Percentiles rank a stretch among this genome's conserved stretches.
Conservation (phyloP, 1,140 invertebrate species). For the Eriosoma lanigerum region DNA sequence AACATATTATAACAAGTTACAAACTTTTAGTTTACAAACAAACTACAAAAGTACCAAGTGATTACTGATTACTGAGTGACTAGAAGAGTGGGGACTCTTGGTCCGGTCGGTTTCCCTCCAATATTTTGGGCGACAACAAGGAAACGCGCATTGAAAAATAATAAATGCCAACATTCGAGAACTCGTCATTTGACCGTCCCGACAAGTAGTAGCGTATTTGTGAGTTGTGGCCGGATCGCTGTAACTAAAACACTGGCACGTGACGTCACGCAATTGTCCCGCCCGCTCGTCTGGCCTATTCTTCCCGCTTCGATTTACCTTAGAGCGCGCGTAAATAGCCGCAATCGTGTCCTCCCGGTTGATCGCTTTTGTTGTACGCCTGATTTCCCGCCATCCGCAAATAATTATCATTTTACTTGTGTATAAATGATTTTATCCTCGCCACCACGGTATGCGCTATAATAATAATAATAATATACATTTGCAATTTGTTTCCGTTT, state of each 20-base stretch:
- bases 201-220: no score
- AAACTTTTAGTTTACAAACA: no score
- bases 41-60: no score
- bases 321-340: neutral
- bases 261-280: slow-evolving; percentile 6
- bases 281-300: neutral
- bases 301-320: no score
- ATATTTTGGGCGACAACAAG: neutral
- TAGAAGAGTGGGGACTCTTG: no score
- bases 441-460: neutral
- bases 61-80: no score
- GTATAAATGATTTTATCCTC: no score
- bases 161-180: no score
- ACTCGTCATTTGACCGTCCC: no score
- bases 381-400: slow-evolving; percentile 38
- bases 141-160: neutral
- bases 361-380: slow-evolving; percentile 37
- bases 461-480: neutral
- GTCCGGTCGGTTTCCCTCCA: slow-evolving; percentile 26
- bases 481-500: no score
- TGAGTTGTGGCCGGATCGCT: no score
- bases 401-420: neutral
- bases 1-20: no score
- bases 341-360: neutral
- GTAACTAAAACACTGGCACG: neutral